Conservation (phyloP, 2,113 vertebrate species). For the Sclerurus mexicanus region DNA sequence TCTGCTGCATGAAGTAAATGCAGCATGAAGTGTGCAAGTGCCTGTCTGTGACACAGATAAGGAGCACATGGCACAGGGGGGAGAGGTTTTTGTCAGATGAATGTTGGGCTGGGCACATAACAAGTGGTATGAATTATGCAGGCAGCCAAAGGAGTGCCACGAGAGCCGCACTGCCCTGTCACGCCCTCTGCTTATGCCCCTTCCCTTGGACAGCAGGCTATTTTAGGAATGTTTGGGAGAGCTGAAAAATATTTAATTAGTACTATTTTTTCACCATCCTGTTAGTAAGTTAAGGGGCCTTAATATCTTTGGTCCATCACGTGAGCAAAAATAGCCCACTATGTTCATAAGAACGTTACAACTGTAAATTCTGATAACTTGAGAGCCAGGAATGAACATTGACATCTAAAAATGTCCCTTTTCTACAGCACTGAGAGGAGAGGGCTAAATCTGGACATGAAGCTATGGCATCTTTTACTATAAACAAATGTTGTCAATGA, state of each 20-base stretch:
- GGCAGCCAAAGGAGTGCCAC: not conserved
- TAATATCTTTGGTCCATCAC: not conserved
- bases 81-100: not conserved
- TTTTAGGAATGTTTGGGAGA: conserved; percentile 1
- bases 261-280: not conserved
- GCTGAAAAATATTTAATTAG: conserved; percentile 4
- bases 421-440: not conserved
- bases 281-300: not conserved
- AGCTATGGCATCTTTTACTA: conserved; percentile 49
- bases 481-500: conserved; percentile 26
- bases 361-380: conserved; percentile 44
- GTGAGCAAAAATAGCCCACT: not conserved
- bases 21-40: not conserved
- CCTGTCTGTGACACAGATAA: not conserved
- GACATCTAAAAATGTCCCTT: conserved; percentile 44
- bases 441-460: conserved; percentile 31
- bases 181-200: not conserved
- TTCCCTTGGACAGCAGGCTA: not conserved
- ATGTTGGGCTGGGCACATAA: not conserved
- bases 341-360: not conserved
- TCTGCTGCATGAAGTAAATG: not conserved
- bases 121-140: not conserved
- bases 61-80: not conserved
- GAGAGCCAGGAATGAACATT: not conserved
- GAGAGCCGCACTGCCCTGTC: accelerated